Base-by-base conservation (phyloP, 2,888 invertebrate genomes). In the Amiota communis region DNA sequence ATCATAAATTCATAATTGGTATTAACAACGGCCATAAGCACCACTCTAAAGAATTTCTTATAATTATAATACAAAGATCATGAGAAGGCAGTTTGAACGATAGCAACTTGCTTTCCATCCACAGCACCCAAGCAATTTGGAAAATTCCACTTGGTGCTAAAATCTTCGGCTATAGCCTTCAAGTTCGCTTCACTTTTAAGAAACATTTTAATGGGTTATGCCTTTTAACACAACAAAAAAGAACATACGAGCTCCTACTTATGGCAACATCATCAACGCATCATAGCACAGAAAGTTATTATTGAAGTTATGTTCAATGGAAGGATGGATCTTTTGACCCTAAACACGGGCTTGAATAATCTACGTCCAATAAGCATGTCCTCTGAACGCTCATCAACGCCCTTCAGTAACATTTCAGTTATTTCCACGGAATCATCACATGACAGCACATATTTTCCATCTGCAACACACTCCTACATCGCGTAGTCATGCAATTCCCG, bases 21-120 rank as follows among this genome's bases (percentile, higher is more conserved):
- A n/a, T 63, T 8, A 4, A 63, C 63, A 36, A 63, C 8, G 8
- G 23, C 63, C 63, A 63, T 63, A 36, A 63, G 46, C 47, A 63
- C 63, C 12, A 63, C 23, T 2, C 63, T 63, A 8, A 46, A 63
- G 63, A 63, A 63, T 36, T 69, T 71, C 49, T 72, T 72, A 48
- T 76, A 72, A 57, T 71, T 75, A 51, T 70, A 77, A 64, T 74
- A 75, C 53, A 73, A 74, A n/a, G 65, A 70, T n/a, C 74, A 72
- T 23, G 75, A 61, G n/a, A 1, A 1, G 53, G 53, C 53, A 20
- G 75, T 74, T n/a, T 77, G 75, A 57, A 46, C 59, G 36, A 77
- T 72, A 11, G 69, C 65, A 49, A 73, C 46, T 59, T 76, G 72
- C 23, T 77, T 76, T 51, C 71, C 75, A 64, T 74, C 74, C 10